phyloP scores from a whole-genome alignment of 2,797 vertebrate genomes.

The Tokudaia tokunoshimensis region DNA sequence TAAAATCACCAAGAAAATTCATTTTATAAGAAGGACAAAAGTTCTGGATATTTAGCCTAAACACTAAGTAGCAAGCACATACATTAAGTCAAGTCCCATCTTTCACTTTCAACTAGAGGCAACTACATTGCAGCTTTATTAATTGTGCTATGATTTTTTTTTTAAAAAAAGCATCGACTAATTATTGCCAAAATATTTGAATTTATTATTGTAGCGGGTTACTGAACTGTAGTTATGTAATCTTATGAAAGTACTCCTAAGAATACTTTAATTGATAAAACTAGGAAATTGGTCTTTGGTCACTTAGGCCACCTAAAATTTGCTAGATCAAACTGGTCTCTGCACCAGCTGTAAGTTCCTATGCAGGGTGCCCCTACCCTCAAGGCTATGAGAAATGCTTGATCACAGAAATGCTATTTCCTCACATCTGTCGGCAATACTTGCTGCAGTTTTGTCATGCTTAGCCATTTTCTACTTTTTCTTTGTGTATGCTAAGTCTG shows the following conservation, averaged over 20 bases:
- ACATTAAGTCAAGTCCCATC: neutral
- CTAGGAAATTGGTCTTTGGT: neutral
- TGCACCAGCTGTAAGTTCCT: neutral
- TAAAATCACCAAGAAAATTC: constrained; percentile 25
- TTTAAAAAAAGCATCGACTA: neutral
- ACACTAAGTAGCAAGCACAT: neutral
- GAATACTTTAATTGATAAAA: neutral
- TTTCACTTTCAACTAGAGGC: constrained; percentile 16
- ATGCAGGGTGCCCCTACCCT: neutral
- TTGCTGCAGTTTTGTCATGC: neutral
- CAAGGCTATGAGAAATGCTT: neutral
- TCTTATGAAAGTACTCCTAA: neutral
- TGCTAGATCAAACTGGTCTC: neutral
- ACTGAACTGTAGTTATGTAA: neutral
- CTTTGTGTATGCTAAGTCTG: neutral
- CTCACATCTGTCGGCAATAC: too few relatives aligned
- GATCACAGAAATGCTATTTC: too few relatives aligned
- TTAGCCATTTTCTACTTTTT: neutral
- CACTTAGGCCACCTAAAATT: neutral
- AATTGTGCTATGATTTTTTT: constrained; percentile 26
- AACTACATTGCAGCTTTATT: constrained; percentile 1
- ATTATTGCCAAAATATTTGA: neutral
- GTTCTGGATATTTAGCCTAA: neutral
- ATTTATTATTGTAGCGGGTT: neutral
- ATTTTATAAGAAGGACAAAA: constrained; percentile 49